Percentiles rank a stretch among this genome's conserved stretches.
Evolutionary conservation across 2,113 vertebrate genomes (phyloP).

Genomic region (Oreochromis spilurus): DNA sequence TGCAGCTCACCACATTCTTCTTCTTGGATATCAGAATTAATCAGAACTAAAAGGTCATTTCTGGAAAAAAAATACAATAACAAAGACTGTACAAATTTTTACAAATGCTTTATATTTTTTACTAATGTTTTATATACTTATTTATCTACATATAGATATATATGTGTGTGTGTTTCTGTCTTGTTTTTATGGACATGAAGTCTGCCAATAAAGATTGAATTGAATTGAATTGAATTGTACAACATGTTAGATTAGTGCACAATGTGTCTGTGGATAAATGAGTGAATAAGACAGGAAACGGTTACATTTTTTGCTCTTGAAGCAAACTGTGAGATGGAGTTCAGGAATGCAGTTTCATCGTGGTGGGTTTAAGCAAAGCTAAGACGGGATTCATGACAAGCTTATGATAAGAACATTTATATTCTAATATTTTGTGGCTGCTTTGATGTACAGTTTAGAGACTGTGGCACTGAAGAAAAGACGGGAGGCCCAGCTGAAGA

Average conservation of each 20-base stretch:
- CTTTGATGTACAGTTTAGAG: neutral
- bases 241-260: neutral
- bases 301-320: neutral
- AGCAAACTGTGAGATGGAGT: neutral
- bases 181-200: too few relatives aligned
- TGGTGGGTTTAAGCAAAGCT: neutral
- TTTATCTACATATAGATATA: too few relatives aligned
- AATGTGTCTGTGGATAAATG: neutral
- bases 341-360: neutral
- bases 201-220: too few relatives aligned
- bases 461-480: neutral
- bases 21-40: too few relatives aligned
- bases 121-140: too few relatives aligned
- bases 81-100: neutral
- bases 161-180: too few relatives aligned
- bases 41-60: too few relatives aligned
- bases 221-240: too few relatives aligned
- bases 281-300: neutral
- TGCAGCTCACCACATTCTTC: too few relatives aligned
- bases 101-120: too few relatives aligned
- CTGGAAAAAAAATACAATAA: too few relatives aligned
- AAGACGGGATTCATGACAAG: neutral
- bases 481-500: rapidly evolving
- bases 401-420: too few relatives aligned
- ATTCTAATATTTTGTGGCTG: neutral